Conservation (phyloP, 1,140 invertebrate genomes). For the Cydia amplana region DNA sequence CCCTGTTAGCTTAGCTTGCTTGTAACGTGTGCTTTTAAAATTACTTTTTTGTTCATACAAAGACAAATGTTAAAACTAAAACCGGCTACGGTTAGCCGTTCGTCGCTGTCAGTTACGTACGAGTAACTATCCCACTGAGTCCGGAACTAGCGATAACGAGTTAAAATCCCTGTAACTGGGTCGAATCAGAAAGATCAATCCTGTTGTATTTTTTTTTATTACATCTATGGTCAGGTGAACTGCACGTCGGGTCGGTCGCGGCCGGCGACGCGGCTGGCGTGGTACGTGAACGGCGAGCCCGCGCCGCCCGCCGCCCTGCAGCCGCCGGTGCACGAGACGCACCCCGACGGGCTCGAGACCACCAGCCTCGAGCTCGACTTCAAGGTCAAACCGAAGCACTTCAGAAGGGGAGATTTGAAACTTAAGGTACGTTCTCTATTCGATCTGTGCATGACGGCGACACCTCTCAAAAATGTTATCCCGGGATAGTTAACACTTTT, state of each 20-base stretch:
- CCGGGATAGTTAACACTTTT: too few species aligned
- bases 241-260: slow-evolving; percentile 91
- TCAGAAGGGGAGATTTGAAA: slow-evolving; percentile 90
- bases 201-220: not conserved
- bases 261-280: slow-evolving; percentile 89
- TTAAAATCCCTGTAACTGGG: not conserved
- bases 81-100: not conserved
- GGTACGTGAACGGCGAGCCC: slow-evolving; percentile 93
- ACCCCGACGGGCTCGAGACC: slow-evolving; percentile 84
- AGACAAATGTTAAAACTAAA: not conserved
- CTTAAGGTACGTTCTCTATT: slow-evolving; percentile 81
- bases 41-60: not conserved
- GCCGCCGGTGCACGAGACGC: slow-evolving; percentile 56
- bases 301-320: slow-evolving; percentile 79
- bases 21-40: not conserved
- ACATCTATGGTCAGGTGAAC: slow-evolving; percentile 79
- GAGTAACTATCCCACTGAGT: not conserved
- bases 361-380: slow-evolving; percentile 87
- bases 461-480: too few species aligned
- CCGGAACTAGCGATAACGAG: not conserved
- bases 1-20: not conserved
- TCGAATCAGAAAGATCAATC: not conserved
- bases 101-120: not conserved
- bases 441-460: too few species aligned
- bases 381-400: slow-evolving; percentile 87